phyloP scores from a whole-genome alignment of 2,888 invertebrate genomes.

The Sphaerophoria taeniata region DNA sequence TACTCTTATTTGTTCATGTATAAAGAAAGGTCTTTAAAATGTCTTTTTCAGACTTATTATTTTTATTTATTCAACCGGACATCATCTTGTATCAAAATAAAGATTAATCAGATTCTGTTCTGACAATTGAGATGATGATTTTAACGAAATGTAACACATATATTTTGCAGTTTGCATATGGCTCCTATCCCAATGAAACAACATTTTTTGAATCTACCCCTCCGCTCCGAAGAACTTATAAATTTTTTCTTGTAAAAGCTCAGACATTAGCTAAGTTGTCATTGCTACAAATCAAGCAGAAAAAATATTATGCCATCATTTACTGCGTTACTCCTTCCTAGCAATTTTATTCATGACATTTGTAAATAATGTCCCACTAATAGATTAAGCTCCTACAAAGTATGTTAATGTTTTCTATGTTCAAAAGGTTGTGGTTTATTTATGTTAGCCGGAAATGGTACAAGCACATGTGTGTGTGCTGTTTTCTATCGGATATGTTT shows the following conservation, averaged over 20 bases:
- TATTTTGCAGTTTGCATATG: too few relatives aligned
- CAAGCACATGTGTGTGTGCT: conserved; percentile 12
- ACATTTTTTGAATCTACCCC: too few relatives aligned
- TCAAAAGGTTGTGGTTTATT: conserved; percentile 21
- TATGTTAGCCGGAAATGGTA: background rate
- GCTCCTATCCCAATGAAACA: too few relatives aligned
- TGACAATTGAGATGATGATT: too few relatives aligned
- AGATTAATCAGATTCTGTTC: too few relatives aligned
- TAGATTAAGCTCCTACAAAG: conserved; percentile 2
- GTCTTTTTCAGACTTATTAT: background rate
- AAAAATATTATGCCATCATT: too few relatives aligned
- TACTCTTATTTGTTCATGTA: background rate
- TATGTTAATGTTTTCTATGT: conserved; percentile 14
- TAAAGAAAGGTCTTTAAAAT: background rate
- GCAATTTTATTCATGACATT: background rate
- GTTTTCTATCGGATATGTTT: background rate
- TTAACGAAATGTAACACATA: too few relatives aligned
- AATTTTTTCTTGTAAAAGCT: too few relatives aligned
- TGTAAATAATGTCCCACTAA: background rate
- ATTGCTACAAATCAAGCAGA: too few relatives aligned
- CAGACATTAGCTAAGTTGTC: too few relatives aligned
- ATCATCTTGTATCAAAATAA: background rate
- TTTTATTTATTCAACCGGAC: background rate
- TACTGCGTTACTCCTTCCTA: background rate
- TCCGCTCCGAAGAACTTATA: too few relatives aligned